Evolutionary conservation across 2,797 vertebrate species (phyloP).

Genomic region (Myripristis murdjan): DNA sequence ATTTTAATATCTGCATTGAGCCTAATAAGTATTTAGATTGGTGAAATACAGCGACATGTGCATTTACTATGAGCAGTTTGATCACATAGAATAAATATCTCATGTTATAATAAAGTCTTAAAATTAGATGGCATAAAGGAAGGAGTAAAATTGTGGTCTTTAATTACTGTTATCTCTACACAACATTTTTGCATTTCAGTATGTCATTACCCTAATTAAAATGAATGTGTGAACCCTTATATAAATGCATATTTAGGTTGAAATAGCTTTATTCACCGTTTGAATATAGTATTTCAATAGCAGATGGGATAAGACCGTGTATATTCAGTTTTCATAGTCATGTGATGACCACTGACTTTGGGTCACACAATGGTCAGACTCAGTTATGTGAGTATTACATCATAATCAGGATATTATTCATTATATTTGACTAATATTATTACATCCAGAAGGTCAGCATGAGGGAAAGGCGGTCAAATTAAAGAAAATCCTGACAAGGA

Average conservation of each 20-base stretch:
- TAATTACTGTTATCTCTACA: too few species aligned
- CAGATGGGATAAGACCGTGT: neutral
- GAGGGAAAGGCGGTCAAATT: constrained; percentile 35
- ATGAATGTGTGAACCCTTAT: too few species aligned
- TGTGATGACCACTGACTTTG: neutral
- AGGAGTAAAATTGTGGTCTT: too few species aligned
- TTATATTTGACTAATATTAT: constrained; percentile 24
- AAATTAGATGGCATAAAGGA: too few species aligned
- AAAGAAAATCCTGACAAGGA: constrained; percentile 36
- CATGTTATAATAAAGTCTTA: too few species aligned
- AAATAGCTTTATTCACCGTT: neutral
- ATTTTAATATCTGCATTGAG: neutral
- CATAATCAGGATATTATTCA: constrained; percentile 47
- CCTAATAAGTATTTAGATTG: too few species aligned
- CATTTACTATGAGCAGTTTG: too few species aligned
- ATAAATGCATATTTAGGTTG: neutral
- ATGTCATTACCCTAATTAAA: neutral
- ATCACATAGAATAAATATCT: too few species aligned
- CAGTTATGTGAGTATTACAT: constrained; percentile 20
- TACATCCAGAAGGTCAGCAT: constrained; percentile 50
- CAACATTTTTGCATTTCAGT: neutral
- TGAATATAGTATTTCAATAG: neutral
- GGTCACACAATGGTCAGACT: neutral
- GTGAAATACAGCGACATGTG: too few species aligned
- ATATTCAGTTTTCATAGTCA: neutral